Base-by-base conservation (phyloP, 2,797 vertebrate genomes). In the Enteromius treurensis region DNA sequence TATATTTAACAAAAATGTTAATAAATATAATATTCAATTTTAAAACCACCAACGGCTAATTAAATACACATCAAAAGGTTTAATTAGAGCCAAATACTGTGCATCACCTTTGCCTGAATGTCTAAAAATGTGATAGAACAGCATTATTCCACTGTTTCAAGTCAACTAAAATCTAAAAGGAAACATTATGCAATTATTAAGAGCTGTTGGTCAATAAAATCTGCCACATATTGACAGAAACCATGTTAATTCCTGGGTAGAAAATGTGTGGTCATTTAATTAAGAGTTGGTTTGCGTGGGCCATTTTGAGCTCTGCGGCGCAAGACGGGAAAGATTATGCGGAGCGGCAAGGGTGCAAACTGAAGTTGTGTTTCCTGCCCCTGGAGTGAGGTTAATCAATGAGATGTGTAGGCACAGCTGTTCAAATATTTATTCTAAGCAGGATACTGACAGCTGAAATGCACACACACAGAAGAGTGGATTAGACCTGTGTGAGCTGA, bases 371-470 rank as follows among this genome's bases (percentile, higher is more conserved):
- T 86, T 87, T 87, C 87, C 83, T 62, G 40, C 86, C 84, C 87
- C 37, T 82, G 65, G 88, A 89, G 86, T 78, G 79, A 82, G 82
- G 80, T 79, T 79, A 92, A 91, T 91, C 87, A 80, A 91, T 88
- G 82, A 62, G 55, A 84, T 76, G 86, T 88, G 84, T 85, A 75
- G 88, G 86, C 82, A 80, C 86, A 85, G 75, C 84, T 88, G 89
- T 81, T 90, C 85, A 89, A 90, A 89, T 89, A 85, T 92, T 92
- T 87, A 84, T 90, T 68, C 77, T 83, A 82, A 85, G 78, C 76
- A 87, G 86, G 81, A 88, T 88, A 87, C 83, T 85, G 84, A 88
- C 86, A 69, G 77, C 60, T 34, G 37, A 47, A 75, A 78, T 64
- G 81, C 80, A 85, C 40, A 83, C 83, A 74, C 79, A 85, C 79